phyloP scores from a whole-genome alignment of 53 echinoderm and acorn worm species.

The Holothuria scabra region DNA sequence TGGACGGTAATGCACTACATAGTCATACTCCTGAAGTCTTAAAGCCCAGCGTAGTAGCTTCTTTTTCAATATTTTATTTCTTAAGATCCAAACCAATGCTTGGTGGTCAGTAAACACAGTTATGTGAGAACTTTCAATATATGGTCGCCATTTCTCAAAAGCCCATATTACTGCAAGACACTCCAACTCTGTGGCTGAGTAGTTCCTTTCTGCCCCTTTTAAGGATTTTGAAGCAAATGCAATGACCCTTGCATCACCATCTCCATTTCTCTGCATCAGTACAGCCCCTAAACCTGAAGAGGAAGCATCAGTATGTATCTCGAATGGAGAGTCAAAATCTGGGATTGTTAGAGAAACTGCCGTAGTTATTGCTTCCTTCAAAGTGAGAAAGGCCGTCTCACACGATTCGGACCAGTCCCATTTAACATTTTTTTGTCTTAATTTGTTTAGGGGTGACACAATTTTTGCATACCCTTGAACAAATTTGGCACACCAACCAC shows the following conservation, averaged over 20 bases:
- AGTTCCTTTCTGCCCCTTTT: slow-evolving; percentile 51
- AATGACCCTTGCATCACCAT: slow-evolving; percentile 25
- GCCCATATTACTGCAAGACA: slow-evolving; percentile 65
- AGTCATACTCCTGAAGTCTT: slow-evolving; percentile 52
- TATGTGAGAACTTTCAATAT: slow-evolving; percentile 23
- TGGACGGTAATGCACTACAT: slow-evolving; percentile 51
- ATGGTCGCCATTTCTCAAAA: slow-evolving; percentile 43
- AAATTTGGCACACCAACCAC: slow-evolving; percentile 54
- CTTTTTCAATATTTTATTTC: slow-evolving; percentile 27
- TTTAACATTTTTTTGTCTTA: slow-evolving; percentile 30
- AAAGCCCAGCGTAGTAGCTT: slow-evolving; percentile 53
- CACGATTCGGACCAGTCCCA: slow-evolving; percentile 53
- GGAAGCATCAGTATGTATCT: slow-evolving; percentile 8
- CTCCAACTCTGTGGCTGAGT: slow-evolving; percentile 52
- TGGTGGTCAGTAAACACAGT: slow-evolving; percentile 21
- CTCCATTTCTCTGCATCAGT: background rate
- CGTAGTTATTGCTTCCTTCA: background rate
- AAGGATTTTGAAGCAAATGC: slow-evolving; percentile 63
- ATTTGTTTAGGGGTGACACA: too few relatives aligned
- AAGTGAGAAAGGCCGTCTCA: too few relatives aligned
- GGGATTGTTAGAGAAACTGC: background rate
- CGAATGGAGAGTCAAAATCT: background rate
- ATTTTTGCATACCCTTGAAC: slow-evolving; percentile 30
- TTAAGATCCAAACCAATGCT: slow-evolving; percentile 30
- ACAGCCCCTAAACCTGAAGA: background rate